These are phyloP conservation scores for Tupaia chinensis DNA, from an alignment of 2,113 vertebrate genomes.

Conservation along the genomic window DNA sequence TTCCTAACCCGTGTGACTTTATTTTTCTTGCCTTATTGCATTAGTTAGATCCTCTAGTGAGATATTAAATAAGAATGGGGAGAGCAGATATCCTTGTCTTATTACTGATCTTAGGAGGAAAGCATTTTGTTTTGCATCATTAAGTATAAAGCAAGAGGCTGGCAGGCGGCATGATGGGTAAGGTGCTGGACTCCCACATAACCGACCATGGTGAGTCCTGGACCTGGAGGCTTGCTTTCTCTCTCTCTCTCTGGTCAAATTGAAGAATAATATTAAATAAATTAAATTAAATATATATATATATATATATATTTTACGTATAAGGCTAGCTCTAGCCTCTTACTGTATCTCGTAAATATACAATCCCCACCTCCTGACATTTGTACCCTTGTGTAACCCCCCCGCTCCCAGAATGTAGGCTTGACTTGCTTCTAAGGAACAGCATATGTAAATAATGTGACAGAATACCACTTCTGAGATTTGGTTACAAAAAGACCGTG, in stretches of 20 bases:
- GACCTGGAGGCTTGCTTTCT: no score
- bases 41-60: neutral
- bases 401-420: neutral
- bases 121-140: neutral
- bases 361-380: neutral
- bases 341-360: no score
- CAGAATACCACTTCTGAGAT: neutral
- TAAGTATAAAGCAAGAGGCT: neutral
- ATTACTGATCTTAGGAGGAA: neutral
- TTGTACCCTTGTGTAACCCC: neutral
- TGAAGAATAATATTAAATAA: no score
- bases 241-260: no score
- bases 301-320: no score
- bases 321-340: no score
- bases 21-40: neutral
- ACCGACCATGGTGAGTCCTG: no score
- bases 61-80: neutral
- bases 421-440: neutral
- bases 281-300: no score
- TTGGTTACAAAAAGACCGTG: neutral
- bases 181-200: no score
- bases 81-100: neutral
- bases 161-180: no score
- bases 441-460: neutral
- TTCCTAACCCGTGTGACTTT: neutral